Conservation (phyloP, 1,140 invertebrate genomes). For the Aphaenogaster floridana region DNA sequence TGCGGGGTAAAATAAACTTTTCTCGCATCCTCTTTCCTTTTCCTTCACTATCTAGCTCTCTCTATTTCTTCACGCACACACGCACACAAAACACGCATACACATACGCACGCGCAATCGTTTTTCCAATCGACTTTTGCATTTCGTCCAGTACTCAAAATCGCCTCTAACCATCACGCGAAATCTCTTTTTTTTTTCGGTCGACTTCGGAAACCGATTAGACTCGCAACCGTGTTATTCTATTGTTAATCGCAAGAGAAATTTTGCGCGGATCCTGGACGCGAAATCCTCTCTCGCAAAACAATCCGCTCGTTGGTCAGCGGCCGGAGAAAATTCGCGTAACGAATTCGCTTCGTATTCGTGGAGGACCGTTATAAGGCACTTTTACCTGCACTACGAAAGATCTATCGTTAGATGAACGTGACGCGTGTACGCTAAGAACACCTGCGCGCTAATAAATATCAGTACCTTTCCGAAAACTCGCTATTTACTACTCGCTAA, state of each 20-base stretch:
- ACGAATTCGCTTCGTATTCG: conserved; percentile 64
- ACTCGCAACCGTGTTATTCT: not conserved
- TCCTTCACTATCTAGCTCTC: not conserved
- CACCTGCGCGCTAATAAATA: conserved; percentile 32
- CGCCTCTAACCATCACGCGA: conserved; percentile 39
- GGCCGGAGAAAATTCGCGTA: conserved; percentile 53
- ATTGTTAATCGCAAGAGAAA: not conserved
- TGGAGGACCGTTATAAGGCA: conserved; percentile 73
- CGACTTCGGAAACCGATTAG: conserved; percentile 45
- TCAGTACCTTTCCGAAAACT: conserved; percentile 45
- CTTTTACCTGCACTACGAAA: conserved; percentile 71
- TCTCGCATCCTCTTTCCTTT: conserved; percentile 12
- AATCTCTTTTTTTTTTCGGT: not conserved
- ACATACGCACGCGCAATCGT: conserved; percentile 14
- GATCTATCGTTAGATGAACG: conserved; percentile 46
- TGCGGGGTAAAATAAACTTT: conserved; percentile 19
- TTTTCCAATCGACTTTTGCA: conserved; percentile 1
- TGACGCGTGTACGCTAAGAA: conserved; percentile 45
- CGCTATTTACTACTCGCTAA: conserved; percentile 42
- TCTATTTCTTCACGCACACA: conserved; percentile 11
- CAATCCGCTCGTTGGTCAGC: conserved; percentile 40
- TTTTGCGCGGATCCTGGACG: conserved; percentile 14
- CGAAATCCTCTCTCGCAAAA: conserved; percentile 18
- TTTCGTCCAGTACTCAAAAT: conserved; percentile 26
- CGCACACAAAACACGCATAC: conserved; percentile 11